Base-by-base conservation (phyloP, 1,140 invertebrate species). In the Neodiprion fabricii region DNA sequence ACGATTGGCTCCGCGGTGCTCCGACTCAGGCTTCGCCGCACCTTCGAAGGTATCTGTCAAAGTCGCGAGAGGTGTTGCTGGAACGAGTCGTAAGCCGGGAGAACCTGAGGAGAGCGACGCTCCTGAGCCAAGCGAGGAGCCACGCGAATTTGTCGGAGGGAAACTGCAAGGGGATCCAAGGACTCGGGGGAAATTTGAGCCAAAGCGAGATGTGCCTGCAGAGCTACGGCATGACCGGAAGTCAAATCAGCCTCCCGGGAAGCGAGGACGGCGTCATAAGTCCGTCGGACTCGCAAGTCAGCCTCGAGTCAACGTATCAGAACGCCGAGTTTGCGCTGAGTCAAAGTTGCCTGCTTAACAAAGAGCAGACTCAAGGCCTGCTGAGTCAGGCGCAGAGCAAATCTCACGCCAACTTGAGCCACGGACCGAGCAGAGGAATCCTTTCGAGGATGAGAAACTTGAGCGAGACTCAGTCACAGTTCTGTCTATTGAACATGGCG, bases 11-110 rank as follows among this genome's bases (percentile, higher is more conserved):
- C 10, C 79, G 83, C 1, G 84, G 78, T 7, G 84, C 84, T 0
- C 85, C 86, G 8, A 87, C 82, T 0, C 89, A 84, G 53, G 87
- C 82, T 21, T 89, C 83, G 48, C 88, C 84, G 5, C 88, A 85
- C 76, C 82, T 90, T 0, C 84, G 89, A 28, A 86, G 85, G 40
- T 91, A 91, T 73, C 76, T 91, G 23, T 91, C 90, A 14, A 91
- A 91, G 75, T 91, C 91, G 0, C 85, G 91, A 1, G 91, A 92
- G 74, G 90, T 91, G 1, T 81, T 91, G 12, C 85, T 90, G 70
- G 91, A 91, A 72, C 86, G 89, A 1, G 90, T 92, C 0, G 89
- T 91, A 7, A 88, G 89, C 67, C 81, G 86, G 0, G 86, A 88
- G 72, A 89, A 89, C 71, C 71, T 90, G 0, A 83, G 89, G 21